Conservation (phyloP, 2,888 invertebrate genomes). For the Rhagonycha lutea region DNA sequence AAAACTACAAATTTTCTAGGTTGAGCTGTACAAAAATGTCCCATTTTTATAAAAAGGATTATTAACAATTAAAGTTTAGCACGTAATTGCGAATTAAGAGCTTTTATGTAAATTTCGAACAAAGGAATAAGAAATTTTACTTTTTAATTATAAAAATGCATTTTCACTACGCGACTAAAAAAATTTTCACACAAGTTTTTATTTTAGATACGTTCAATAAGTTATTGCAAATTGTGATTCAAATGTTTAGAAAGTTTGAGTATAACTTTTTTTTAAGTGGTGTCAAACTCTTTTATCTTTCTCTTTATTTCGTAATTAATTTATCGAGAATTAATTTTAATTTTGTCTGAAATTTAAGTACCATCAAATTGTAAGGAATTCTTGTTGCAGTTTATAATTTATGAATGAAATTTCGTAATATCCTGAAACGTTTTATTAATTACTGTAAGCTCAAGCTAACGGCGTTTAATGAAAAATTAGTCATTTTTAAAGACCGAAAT, state of each 20-base stretch:
- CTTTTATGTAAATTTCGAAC: background rate
- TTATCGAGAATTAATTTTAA: background rate
- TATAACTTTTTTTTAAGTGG: background rate
- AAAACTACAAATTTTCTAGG: background rate
- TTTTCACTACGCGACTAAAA: background rate
- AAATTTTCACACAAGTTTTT: background rate
- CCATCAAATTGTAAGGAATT: background rate
- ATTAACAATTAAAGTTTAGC: constrained; percentile 1
- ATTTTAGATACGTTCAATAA: background rate
- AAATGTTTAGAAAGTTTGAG: background rate
- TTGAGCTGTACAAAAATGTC: background rate
- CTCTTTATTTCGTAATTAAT: background rate
- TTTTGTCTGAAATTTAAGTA: background rate
- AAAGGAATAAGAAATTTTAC: background rate
- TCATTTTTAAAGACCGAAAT: constrained; percentile 16
- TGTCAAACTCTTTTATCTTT: background rate
- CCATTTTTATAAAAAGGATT: background rate
- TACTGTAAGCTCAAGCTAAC: constrained; percentile 20
- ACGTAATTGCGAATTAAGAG: background rate
- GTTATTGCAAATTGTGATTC: background rate
- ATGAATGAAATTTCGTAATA: constrained; percentile 21
- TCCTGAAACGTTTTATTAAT: constrained; percentile 25
- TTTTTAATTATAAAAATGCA: background rate
- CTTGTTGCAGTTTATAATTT: constrained; percentile 9
- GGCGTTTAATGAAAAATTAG: constrained; percentile 21